Evolutionary conservation across 2,797 vertebrate genomes (phyloP).

Genomic region (Poecilia wingei): DNA sequence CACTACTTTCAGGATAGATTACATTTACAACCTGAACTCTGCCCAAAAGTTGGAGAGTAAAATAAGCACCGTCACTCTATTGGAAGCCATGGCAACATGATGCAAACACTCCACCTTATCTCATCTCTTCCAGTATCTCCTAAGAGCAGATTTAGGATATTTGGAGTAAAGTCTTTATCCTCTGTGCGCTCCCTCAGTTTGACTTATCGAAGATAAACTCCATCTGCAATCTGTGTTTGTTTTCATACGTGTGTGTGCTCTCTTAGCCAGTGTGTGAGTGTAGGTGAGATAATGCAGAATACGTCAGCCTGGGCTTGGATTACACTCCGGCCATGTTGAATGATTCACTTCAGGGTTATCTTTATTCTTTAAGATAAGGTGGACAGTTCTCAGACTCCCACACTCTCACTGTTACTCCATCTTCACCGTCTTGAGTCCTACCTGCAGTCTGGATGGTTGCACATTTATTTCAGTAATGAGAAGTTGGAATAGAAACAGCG

Average conservation of each 20-base stretch:
- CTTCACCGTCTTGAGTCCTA: conserved; percentile 23
- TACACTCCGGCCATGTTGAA: conserved; percentile 58
- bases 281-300: conserved; percentile 70
- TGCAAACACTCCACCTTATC: conserved; percentile 51
- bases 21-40: conserved; percentile 69
- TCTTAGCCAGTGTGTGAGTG: conserved; percentile 27
- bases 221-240: conserved; percentile 66
- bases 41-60: conserved; percentile 42
- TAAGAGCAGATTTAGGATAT: conserved; percentile 48
- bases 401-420: conserved; percentile 40
- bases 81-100: conserved; percentile 34
- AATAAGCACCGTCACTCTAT: conserved; percentile 48
- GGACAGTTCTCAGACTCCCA: conserved; percentile 66
- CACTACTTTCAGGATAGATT: conserved; percentile 65
- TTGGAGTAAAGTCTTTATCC: conserved; percentile 49
- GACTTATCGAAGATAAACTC: conserved; percentile 62
- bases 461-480: conserved; percentile 14
- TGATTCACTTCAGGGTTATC: conserved; percentile 76
- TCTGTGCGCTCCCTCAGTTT: conserved; percentile 46
- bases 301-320: conserved; percentile 60
- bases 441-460: conserved; percentile 23
- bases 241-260: conserved; percentile 36
- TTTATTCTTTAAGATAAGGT: conserved; percentile 72
- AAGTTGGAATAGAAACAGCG: conserved; percentile 16
- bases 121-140: conserved; percentile 41